Conservation (phyloP, 2,888 invertebrate genomes). For the Cosmopolites sordidus region DNA sequence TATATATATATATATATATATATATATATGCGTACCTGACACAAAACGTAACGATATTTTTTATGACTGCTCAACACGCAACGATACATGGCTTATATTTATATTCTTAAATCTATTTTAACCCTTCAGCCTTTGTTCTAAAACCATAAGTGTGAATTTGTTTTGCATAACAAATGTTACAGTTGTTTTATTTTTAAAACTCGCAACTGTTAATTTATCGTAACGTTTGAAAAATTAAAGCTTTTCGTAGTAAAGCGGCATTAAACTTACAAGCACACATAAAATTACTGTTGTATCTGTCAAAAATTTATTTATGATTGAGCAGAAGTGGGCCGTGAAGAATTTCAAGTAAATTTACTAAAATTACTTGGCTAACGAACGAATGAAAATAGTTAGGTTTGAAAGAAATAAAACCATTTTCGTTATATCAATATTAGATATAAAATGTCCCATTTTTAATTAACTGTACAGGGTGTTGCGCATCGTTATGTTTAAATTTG, state of each 20-base stretch:
- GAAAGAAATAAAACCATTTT: too few species aligned
- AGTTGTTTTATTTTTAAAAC: slow-evolving; percentile 7
- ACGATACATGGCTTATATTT: neutral
- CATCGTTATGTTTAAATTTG: too few species aligned
- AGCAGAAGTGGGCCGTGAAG: neutral
- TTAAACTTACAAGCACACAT: neutral
- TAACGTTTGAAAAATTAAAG: neutral
- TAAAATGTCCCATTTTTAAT: too few species aligned
- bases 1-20: slow-evolving; percentile 4
- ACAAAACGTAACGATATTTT: neutral
- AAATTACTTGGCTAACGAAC: neutral
- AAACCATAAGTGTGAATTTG: slow-evolving; percentile 4
- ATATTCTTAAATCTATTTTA: neutral
- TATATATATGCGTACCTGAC: neutral
- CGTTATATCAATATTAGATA: too few species aligned
- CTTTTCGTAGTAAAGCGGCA: neutral
- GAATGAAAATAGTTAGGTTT: neutral
- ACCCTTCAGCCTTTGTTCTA: slow-evolving; percentile 3
- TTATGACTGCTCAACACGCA: neutral
- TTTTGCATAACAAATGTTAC: slow-evolving; percentile 9
- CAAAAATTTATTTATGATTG: neutral
- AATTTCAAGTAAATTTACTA: neutral
- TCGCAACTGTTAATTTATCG: neutral
- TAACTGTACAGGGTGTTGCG: too few species aligned
- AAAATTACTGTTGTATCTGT: neutral